Evolutionary conservation across 1,140 invertebrate species (phyloP), one percentile per base, ranked within the genome.

Genomic region (Bombus pascuorum): DNA sequence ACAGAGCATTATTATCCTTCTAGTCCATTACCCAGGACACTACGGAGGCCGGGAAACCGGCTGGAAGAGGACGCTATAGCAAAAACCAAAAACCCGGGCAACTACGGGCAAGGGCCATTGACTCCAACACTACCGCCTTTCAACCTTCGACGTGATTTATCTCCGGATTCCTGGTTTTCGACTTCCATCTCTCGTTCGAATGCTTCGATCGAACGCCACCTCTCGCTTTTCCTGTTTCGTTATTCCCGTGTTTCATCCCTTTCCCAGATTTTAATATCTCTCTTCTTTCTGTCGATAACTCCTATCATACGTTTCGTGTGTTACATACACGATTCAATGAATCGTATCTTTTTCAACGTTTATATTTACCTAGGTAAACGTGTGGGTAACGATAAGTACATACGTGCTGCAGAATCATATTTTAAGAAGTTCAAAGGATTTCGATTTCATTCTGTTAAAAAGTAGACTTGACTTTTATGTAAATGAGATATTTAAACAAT

Each of bases 1-100:
- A 91, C 91, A 91, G 88, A 92, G 92, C 91, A 90, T 92, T 92
- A 92, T 92, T 92, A 92, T 92, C 88, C 91, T 92, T 92, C 92
- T 92, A 91, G 87, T 91, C 92, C 92, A 92, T 92, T 92, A 92
- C 88, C 92, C 91, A 88, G 91, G 78, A 90, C 90, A 87, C 90
- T 90, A 87, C 83, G 86, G 86, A 89, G 90, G 91, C 85, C 79
- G 89, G 84, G 83, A 86, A 91, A 87, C 81, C 83, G 84, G 81
- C 39, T 88, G 87, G 84, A 86, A 90, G 83, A 68, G 83, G 82
- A 88, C 85, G 85, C 87, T 70, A 73, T 65, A 71, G 87, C 86
- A 92, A 92, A 92, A 92, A 92, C 89, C 89, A 91, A 92, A 92
- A 92, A 91, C 86, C 92, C 91, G 82, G 83, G 90, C 90, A 92